These are phyloP conservation scores for Parelbella ahira DNA, from an alignment of 2,888 invertebrate genomes.

Conservation along the genomic window DNA sequence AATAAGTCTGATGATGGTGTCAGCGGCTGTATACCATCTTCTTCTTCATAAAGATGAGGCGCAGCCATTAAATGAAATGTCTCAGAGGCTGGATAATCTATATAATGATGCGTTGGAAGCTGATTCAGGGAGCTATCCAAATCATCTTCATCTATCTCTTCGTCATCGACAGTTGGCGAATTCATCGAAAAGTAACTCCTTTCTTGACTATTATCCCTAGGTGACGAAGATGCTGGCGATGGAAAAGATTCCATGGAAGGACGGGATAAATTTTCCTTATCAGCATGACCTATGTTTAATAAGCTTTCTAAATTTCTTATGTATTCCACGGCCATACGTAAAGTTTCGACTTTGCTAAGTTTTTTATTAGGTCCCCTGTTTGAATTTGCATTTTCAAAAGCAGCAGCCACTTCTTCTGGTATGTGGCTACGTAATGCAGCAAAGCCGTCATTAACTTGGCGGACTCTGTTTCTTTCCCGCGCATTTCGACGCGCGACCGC, in stretches of 20 bases:
- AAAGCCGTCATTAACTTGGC: constrained; percentile 95
- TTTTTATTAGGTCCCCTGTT: constrained; percentile 87
- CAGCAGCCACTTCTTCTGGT: constrained; percentile 88
- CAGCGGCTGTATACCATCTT: constrained; percentile 77
- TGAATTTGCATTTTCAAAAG: constrained; percentile 83
- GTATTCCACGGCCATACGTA: constrained; percentile 94
- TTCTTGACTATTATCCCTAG: constrained; percentile 75
- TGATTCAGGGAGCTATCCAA: constrained; percentile 61
- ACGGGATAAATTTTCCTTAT: constrained; percentile 67
- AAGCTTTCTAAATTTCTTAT: constrained; percentile 90
- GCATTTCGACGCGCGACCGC: constrained; percentile 95
- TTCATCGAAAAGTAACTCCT: constrained; percentile 70
- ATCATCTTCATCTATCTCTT: constrained; percentile 70
- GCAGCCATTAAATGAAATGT: constrained; percentile 83
- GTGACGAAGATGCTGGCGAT: constrained; percentile 74
- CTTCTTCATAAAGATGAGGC: constrained; percentile 81
- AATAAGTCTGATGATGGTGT: constrained; percentile 73
- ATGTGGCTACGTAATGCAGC: constrained; percentile 93
- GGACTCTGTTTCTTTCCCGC: constrained; percentile 94
- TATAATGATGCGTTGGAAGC: constrained; percentile 79
- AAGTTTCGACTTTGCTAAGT: constrained; percentile 92
- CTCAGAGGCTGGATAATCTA: constrained; percentile 81
- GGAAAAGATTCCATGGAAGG: constrained; percentile 74
- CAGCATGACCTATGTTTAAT: constrained; percentile 83
- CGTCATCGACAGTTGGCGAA: constrained; percentile 69